These are phyloP conservation scores for Heliocidaris tuberculata DNA, from an alignment of 35 echinoderm and acorn worm genomes.

Conservation along the genomic window DNA sequence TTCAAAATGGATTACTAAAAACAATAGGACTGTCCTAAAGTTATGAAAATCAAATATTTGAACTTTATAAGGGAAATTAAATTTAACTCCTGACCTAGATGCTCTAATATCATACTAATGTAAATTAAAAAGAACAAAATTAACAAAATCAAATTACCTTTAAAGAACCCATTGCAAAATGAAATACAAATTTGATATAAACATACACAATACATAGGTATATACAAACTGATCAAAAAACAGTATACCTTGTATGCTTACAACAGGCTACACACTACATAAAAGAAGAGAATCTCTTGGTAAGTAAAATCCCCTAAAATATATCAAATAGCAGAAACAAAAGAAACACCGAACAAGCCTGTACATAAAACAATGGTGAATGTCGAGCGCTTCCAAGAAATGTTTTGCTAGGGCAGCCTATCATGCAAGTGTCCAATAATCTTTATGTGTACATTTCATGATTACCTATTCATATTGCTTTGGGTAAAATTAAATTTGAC, in stretches of 20 bases:
- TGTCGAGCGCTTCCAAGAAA: no score
- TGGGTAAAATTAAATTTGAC: no score
- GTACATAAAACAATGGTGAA: no score
- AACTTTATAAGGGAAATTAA: neutral
- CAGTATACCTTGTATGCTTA: neutral
- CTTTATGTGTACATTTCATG: no score
- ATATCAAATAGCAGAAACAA: no score
- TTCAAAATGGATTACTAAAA: no score
- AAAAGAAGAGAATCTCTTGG: no score
- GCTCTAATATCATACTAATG: neutral
- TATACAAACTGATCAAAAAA: neutral
- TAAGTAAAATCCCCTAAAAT: no score
- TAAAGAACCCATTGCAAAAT: neutral
- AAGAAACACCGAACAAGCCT: no score
- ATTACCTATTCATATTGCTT: no score
- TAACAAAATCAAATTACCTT: neutral
- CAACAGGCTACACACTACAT: neutral
- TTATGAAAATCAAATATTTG: neutral
- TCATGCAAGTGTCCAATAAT: no score
- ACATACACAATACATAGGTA: neutral
- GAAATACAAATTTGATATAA: neutral
- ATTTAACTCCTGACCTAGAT: neutral
- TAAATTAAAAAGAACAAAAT: neutral
- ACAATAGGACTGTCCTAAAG: neutral
- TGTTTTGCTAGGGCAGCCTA: no score